Percentiles rank a stretch among this genome's conserved stretches.
Conservation (phyloP, 53 echinoderm and acorn worm species). For the Astropecten irregularis region DNA sequence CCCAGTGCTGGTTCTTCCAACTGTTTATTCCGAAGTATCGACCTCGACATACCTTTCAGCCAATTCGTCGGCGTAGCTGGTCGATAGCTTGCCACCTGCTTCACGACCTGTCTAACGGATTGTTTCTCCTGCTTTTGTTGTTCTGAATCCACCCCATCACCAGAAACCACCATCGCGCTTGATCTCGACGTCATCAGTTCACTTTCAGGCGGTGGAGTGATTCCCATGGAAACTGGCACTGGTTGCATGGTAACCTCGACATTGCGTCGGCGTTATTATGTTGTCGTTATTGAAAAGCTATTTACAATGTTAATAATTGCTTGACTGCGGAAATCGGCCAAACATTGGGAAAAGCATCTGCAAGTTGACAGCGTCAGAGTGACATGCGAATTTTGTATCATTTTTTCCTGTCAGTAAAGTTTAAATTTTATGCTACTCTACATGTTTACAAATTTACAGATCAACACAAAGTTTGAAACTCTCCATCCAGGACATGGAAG, state of each 20-base stretch:
- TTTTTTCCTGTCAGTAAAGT: too few species aligned
- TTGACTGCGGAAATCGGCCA: too few species aligned
- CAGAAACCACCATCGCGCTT: not conserved
- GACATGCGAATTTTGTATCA: too few species aligned
- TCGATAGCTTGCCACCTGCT: not conserved
- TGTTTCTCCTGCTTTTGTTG: too few species aligned
- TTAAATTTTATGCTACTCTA: too few species aligned
- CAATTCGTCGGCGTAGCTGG: not conserved
- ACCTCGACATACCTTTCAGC: not conserved
- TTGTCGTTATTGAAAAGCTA: too few species aligned
- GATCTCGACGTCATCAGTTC: not conserved
- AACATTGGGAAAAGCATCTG: too few species aligned
- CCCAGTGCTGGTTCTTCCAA: not conserved
- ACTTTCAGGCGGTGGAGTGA: not conserved
- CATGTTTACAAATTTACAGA: too few species aligned
- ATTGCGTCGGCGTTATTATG: too few species aligned
- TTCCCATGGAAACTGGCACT: not conserved
- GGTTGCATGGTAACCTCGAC: constrained; percentile 14
- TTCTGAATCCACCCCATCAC: not conserved
- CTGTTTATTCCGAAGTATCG: not conserved
- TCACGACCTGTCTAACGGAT: not conserved
- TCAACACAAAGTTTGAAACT: constrained; percentile 51
- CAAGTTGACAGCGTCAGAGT: too few species aligned
- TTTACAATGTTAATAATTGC: too few species aligned
- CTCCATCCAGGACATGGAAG: constrained; percentile 28